phyloP scores from a whole-genome alignment of 2,797 vertebrate genomes.

The Melanotaenia parkinsoni region DNA sequence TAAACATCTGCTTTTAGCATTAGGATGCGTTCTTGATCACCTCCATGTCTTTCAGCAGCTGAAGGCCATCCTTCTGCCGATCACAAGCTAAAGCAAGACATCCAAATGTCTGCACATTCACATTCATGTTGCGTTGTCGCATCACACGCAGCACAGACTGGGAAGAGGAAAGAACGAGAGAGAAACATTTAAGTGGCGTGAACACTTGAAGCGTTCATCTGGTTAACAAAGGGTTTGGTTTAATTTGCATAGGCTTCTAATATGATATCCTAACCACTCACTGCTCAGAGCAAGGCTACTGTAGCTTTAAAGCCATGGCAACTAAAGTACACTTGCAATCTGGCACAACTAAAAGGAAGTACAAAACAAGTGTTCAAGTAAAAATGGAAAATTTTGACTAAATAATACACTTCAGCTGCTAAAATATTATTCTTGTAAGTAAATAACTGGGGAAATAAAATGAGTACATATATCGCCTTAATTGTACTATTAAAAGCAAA shows the following conservation, averaged over 20 bases:
- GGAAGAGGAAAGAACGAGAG: slow-evolving; percentile 26
- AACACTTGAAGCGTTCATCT: not conserved
- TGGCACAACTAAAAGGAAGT: no score
- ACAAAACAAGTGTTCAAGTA: no score
- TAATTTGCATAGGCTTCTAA: not conserved
- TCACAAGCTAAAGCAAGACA: slow-evolving; percentile 89
- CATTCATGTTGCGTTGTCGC: slow-evolving; percentile 78
- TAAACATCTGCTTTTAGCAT: not conserved
- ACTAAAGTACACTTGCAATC: no score
- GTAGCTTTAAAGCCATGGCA: no score
- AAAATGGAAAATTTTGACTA: no score
- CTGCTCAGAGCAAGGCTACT: no score
- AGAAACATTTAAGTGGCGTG: not conserved
- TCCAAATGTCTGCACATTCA: slow-evolving; percentile 89
- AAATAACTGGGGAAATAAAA: no score
- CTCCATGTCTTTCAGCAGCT: slow-evolving; percentile 84
- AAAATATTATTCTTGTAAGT: no score
- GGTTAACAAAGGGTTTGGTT: not conserved
- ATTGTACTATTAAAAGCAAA: no score
- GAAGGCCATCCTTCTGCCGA: slow-evolving; percentile 83
- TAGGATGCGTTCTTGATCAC: slow-evolving; percentile 38
- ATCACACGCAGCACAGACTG: slow-evolving; percentile 87
- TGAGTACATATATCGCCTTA: no score
- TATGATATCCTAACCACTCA: no score
- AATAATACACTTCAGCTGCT: no score